Evolutionary conservation across 2,888 invertebrate species (phyloP).

Genomic region (Machimus rusticus): DNA sequence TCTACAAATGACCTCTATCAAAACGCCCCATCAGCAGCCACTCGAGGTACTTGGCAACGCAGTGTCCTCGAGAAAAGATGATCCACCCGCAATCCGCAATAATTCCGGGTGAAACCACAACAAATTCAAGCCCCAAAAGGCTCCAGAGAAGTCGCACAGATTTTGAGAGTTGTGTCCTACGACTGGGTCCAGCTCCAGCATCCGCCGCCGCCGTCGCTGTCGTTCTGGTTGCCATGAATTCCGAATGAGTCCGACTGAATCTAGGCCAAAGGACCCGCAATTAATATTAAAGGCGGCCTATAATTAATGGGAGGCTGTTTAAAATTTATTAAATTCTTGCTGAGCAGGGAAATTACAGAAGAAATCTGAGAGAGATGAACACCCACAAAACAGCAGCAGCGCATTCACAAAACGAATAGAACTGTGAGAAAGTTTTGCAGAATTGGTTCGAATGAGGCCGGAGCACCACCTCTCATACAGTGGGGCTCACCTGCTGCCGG

Average conservation of each 20-base stretch:
- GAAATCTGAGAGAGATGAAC: neutral
- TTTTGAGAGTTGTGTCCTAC: neutral
- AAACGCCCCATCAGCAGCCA: neutral
- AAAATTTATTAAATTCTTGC: slow-evolving; percentile 36
- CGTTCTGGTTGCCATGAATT: neutral
- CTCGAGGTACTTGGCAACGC: neutral
- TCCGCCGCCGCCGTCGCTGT: neutral
- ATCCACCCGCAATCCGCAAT: neutral
- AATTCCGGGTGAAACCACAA: neutral
- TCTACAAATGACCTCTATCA: neutral
- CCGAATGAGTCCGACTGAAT: neutral
- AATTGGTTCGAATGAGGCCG: slow-evolving; percentile 16
- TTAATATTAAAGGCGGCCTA: slow-evolving; percentile 21
- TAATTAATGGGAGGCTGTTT: slow-evolving; percentile 34
- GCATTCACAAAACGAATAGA: slow-evolving; percentile 2
- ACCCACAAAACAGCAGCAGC: neutral
- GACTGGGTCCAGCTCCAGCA: neutral
- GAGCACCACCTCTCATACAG: neutral
- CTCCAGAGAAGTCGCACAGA: neutral
- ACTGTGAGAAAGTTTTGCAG: slow-evolving; percentile 20
- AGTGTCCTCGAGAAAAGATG: neutral
- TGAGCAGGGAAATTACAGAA: slow-evolving; percentile 28
- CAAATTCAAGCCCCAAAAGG: neutral
- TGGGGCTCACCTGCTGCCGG: neutral
- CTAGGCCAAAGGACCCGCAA: slow-evolving; percentile 31